phyloP scores from a whole-genome alignment of 2,113 vertebrate species.

The Myotis brandtii region DNA sequence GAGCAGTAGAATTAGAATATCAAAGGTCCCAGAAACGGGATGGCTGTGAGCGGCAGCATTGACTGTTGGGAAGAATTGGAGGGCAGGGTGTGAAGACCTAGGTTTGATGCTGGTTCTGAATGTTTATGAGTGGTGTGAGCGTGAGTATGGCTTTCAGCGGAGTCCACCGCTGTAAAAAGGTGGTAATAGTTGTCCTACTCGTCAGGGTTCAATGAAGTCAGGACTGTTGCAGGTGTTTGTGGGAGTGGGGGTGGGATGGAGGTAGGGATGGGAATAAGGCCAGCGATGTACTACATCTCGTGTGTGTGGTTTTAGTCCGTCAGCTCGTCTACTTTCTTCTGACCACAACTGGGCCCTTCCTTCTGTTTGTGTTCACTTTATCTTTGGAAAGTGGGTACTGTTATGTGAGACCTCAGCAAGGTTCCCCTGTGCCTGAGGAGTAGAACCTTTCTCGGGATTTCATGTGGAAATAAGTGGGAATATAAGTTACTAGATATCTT shows the following conservation, averaged over 20 bases:
- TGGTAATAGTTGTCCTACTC: not conserved
- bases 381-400: not conserved
- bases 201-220: not conserved
- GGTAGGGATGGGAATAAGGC: not conserved
- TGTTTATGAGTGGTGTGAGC: not conserved
- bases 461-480: not conserved
- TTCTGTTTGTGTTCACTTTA: slow-evolving; percentile 18
- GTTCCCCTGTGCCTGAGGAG: not conserved
- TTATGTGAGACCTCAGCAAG: slow-evolving; percentile 17
- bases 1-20: not conserved
- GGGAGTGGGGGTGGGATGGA: not conserved
- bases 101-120: not conserved
- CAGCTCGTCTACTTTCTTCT: not conserved
- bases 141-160: not conserved
- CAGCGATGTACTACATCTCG: not conserved
- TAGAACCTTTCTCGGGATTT: slow-evolving; percentile 41
- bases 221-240: not conserved
- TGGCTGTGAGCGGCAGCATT: not conserved
- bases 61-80: not conserved
- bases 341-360: not conserved
- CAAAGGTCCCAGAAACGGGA: not conserved
- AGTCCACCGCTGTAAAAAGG: not conserved
- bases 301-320: not conserved
- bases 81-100: not conserved
- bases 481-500: not conserved